Evolutionary conservation across 2,113 vertebrate genomes (phyloP).

Genomic region (Eudorcas thomsonii): DNA sequence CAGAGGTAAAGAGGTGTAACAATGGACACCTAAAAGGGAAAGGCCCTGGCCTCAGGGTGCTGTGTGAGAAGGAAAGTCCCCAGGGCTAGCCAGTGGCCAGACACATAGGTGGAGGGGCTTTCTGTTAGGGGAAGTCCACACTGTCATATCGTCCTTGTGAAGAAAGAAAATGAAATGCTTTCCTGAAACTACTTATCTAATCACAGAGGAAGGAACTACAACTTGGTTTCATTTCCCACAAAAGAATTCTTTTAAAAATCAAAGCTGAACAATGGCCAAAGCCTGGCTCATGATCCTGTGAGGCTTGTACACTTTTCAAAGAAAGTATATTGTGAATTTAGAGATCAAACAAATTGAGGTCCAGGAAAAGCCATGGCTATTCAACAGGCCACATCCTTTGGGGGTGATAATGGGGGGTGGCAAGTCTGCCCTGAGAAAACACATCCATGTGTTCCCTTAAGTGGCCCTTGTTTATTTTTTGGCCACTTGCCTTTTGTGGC

Average conservation of each 20-base stretch:
- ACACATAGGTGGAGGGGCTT: not conserved
- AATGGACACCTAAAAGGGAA: not conserved
- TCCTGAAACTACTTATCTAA: slow-evolving; percentile 49
- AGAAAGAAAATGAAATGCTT: not conserved
- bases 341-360: slow-evolving; percentile 34
- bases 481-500: not conserved
- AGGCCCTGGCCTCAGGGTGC: not conserved
- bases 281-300: not conserved
- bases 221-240: slow-evolving; percentile 47
- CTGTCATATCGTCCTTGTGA: slow-evolving; percentile 3
- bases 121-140: slow-evolving; percentile 14
- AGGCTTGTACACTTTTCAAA: slow-evolving; percentile 7
- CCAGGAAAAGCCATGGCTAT: not conserved
- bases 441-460: not conserved
- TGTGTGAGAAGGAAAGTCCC: slow-evolving; percentile 4
- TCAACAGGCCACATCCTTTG: not conserved
- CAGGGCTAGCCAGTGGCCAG: not conserved
- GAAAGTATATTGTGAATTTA: slow-evolving; percentile 21
- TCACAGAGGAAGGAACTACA: slow-evolving; percentile 7
- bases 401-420: too few relatives aligned
- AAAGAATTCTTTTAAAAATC: slow-evolving; percentile 52
- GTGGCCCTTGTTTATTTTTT: not conserved
- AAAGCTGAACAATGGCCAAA: slow-evolving; percentile 5
- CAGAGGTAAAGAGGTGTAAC: not conserved
- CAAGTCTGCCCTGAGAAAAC: slow-evolving; percentile 39